These are phyloP conservation scores for Oryctes rhinoceros DNA, from an alignment of 1,140 invertebrate genomes.

Conservation along the genomic window DNA sequence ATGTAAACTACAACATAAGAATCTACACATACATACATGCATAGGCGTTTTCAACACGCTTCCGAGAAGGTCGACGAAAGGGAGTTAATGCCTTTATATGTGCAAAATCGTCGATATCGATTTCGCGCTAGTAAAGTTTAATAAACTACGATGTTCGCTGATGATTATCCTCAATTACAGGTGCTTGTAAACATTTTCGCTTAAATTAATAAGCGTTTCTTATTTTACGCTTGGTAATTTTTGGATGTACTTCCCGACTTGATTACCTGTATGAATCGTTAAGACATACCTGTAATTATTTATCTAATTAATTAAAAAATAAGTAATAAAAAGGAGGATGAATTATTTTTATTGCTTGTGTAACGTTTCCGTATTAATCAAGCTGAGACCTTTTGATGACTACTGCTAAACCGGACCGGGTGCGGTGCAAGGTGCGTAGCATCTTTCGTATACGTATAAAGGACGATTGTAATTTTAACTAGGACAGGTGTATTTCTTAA, in stretches of 20 bases:
- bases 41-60: not conserved
- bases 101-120: constrained; percentile 7
- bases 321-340: not conserved
- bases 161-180: not conserved
- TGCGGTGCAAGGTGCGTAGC: not conserved
- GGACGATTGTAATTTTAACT: not conserved
- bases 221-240: constrained; percentile 9
- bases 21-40: not conserved
- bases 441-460: not conserved
- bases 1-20: constrained; percentile 11
- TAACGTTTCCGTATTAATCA: not conserved
- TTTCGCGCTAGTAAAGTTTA: not conserved
- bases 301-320: not conserved
- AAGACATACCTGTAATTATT: not conserved
- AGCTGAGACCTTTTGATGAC: not conserved
- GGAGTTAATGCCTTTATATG: not conserved
- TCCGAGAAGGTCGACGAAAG: not conserved
- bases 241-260: not conserved
- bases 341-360: not conserved
- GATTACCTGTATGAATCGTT: not conserved
- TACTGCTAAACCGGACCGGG: not conserved
- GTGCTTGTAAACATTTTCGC: not conserved
- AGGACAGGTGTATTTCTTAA: not conserved
- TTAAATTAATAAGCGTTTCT: not conserved
- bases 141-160: not conserved